Conservation (phyloP, 2,888 invertebrate species). For the Sphaeridia pumilis region DNA sequence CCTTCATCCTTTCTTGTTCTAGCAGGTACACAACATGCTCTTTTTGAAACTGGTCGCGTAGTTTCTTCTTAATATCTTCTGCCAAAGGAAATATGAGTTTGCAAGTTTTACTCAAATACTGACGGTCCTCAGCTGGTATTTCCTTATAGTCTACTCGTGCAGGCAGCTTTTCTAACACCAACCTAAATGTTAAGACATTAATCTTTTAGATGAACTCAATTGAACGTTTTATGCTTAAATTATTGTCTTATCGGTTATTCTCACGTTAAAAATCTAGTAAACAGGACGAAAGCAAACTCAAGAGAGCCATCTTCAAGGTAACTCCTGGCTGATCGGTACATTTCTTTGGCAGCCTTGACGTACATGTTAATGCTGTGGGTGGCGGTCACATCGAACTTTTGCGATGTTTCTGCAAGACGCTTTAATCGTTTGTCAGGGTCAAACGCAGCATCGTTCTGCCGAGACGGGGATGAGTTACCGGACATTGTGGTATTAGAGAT, state of each 20-base stretch:
- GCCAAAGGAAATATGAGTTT: constrained; percentile 74
- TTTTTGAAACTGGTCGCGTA: constrained; percentile 60
- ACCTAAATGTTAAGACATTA: constrained; percentile 39
- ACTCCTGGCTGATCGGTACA: constrained; percentile 78
- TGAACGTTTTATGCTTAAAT: background rate
- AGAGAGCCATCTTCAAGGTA: constrained; percentile 73
- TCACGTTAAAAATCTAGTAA: constrained; percentile 81
- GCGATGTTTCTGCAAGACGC: constrained; percentile 55
- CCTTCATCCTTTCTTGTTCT: constrained; percentile 40
- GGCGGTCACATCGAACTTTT: constrained; percentile 58
- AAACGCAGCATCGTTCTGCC: too few species aligned
- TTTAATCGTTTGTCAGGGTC: constrained; percentile 52
- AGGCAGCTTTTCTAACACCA: constrained; percentile 82
- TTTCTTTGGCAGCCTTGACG: constrained; percentile 72
- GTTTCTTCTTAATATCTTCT: constrained; percentile 66
- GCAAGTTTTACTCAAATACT: constrained; percentile 58
- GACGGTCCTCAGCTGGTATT: constrained; percentile 57
- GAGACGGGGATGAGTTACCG: too few species aligned
- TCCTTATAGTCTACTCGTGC: constrained; percentile 71
- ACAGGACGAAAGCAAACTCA: constrained; percentile 80
- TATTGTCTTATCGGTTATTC: too few species aligned
- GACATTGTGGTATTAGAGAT: too few species aligned
- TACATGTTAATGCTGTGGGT: constrained; percentile 50
- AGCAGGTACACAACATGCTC: constrained; percentile 59
- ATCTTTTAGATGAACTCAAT: background rate